Conservation (phyloP, 2,797 vertebrate species). For the Notamacropus eugenii region DNA sequence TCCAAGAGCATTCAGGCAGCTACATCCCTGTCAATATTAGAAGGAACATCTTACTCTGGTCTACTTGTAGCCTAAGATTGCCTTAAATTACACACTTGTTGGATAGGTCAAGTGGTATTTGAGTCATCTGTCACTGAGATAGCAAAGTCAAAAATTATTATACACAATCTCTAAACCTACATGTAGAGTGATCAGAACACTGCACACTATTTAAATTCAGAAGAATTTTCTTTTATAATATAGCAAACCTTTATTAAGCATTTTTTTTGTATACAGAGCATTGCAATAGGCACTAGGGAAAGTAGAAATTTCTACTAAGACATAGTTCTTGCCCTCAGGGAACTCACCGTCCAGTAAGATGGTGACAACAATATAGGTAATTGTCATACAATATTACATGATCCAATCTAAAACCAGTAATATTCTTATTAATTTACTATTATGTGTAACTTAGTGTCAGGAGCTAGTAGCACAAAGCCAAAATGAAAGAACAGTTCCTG, state of each 20-base stretch:
- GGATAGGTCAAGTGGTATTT: neutral
- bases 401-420: neutral
- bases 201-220: neutral
- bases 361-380: neutral
- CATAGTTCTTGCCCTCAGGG: neutral
- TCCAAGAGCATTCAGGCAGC: neutral
- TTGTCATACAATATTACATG: neutral
- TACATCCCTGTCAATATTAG: neutral
- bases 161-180: conserved; percentile 14
- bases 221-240: neutral
- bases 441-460: neutral
- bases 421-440: neutral
- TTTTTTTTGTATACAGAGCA: neutral
- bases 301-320: neutral
- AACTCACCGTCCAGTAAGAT: neutral
- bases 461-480: neutral
- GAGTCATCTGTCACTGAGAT: neutral
- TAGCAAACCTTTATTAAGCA: neutral
- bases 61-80: conserved; percentile 25
- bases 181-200: neutral
- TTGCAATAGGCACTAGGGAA: neutral
- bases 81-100: conserved; percentile 25
- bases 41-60: conserved; percentile 1
- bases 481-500: neutral
- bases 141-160: conserved; percentile 12